Percentiles rank a stretch among this genome's conserved stretches.
Evolutionary conservation across 2,113 vertebrate species (phyloP).

Genomic region (Centropus unirufus): DNA sequence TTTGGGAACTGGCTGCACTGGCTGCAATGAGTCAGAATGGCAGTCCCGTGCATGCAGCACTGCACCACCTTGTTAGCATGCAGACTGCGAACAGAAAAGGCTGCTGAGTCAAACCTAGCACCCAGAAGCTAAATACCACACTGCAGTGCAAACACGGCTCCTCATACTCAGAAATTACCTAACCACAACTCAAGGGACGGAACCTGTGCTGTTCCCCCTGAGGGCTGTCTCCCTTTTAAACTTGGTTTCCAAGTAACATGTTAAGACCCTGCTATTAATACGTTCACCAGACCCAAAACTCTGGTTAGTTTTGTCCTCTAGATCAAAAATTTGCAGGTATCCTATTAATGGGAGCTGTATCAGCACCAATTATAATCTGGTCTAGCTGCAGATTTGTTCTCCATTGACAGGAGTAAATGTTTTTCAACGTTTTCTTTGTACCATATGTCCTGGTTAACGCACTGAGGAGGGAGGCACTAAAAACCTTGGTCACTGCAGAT

Average conservation of each 20-base stretch:
- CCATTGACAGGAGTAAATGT: neutral
- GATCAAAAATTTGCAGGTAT: neutral
- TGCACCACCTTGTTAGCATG: neutral
- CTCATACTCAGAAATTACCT: neutral
- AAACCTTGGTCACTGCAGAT: conserved; percentile 8
- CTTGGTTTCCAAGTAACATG: neutral
- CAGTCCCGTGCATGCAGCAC: neutral
- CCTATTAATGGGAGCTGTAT: neutral
- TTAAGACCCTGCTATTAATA: neutral
- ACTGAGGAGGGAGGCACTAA: neutral
- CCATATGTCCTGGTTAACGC: neutral
- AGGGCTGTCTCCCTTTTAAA: neutral
- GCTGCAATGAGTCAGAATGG: neutral
- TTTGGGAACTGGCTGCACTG: neutral
- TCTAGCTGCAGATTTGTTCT: neutral
- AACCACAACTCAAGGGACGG: neutral
- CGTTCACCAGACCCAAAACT: neutral
- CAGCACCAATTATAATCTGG: neutral
- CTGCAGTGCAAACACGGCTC: neutral
- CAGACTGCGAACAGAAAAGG: neutral
- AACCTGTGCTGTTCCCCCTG: neutral
- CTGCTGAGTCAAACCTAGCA: conserved; percentile 44
- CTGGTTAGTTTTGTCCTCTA: neutral
- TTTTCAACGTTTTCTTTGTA: neutral
- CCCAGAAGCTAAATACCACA: conserved; percentile 22